A percentile compares a stretch with the other conserved stretches of the same genome.
phyloP scores from a whole-genome alignment of 2,113 vertebrate genomes.

The Mohoua ochrocephala region DNA sequence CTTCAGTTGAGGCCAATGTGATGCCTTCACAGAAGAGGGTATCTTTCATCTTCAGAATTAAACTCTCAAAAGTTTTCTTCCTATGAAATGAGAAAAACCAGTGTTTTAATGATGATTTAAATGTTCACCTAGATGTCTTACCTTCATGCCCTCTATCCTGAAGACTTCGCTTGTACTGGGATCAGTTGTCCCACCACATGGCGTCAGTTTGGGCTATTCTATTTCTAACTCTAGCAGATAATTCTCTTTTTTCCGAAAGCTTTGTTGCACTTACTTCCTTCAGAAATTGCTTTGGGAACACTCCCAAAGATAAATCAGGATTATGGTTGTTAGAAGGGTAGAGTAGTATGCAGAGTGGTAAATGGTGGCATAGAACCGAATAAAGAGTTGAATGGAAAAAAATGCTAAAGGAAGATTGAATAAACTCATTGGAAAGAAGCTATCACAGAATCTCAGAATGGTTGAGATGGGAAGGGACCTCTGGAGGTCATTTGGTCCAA shows the following conservation, averaged over 20 bases:
- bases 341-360: background rate
- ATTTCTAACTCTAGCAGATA: background rate
- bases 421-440: background rate
- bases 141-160: background rate
- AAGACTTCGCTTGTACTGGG: background rate
- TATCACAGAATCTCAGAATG: background rate
- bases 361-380: background rate
- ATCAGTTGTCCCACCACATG: background rate
- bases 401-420: background rate
- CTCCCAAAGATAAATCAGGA: background rate
- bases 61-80: background rate
- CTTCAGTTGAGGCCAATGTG: background rate
- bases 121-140: background rate
- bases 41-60: background rate
- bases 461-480: background rate
- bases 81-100: background rate
- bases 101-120: background rate
- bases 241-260: background rate
- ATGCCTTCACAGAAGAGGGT: background rate
- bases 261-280: background rate
- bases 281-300: background rate
- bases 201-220: background rate
- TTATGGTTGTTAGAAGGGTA: background rate
- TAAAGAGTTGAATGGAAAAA: background rate
- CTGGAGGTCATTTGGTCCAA: background rate